Percentiles rank a stretch among this genome's conserved stretches.
Evolutionary conservation across 2,797 vertebrate species (phyloP).

Genomic region (Thunnus albacares): DNA sequence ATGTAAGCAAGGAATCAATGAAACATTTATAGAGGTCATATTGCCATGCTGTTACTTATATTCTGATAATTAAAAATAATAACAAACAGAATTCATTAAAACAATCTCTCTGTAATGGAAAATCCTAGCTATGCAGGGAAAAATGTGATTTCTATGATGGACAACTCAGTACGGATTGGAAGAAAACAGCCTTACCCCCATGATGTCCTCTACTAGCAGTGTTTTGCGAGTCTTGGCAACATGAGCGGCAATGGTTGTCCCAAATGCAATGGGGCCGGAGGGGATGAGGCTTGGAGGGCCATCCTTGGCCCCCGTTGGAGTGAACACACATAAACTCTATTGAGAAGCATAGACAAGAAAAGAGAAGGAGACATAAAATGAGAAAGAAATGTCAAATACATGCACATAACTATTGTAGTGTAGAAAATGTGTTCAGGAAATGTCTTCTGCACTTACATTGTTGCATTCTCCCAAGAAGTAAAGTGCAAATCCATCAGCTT

Average conservation of each 20-base stretch:
- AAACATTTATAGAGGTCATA: not conserved
- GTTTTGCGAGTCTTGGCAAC: conserved; percentile 98
- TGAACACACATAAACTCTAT: conserved; percentile 97
- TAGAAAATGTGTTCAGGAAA: not conserved
- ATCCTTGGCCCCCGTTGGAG: conserved; percentile 93
- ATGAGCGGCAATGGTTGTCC: conserved; percentile 95
- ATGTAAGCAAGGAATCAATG: not conserved
- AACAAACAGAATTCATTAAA: too few species aligned
- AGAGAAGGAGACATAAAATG: conserved; percentile 34
- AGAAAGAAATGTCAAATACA: conserved; percentile 24
- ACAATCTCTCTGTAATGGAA: not conserved
- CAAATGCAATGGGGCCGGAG: conserved; percentile 92
- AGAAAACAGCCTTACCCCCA: conserved; percentile 88
- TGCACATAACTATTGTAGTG: not conserved
- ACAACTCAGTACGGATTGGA: not conserved
- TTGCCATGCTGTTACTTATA: too few species aligned
- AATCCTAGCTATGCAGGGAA: conserved; percentile 1
- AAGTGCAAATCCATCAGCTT: conserved; percentile 98
- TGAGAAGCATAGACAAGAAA: conserved; percentile 47
- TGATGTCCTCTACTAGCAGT: conserved; percentile 95
- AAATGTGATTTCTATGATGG: not conserved
- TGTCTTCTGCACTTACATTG: conserved; percentile 91
- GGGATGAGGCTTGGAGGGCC: conserved; percentile 93
- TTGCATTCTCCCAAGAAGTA: conserved; percentile 99
- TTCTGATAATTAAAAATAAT: too few species aligned